Conservation (phyloP, 2,113 vertebrate genomes). For the Formicarius rufipectus region DNA sequence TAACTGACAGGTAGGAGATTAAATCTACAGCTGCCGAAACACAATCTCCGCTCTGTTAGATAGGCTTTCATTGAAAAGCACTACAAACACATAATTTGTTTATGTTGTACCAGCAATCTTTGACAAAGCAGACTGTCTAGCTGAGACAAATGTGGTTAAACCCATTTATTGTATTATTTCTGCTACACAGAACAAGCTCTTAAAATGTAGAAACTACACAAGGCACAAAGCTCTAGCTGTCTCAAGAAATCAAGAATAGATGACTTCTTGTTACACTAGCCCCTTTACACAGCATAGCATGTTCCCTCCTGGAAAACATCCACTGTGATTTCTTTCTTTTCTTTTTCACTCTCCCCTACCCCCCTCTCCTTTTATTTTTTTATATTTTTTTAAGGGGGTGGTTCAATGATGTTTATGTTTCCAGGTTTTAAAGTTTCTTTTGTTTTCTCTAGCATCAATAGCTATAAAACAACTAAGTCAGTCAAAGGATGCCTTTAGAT, state of each 20-base stretch:
- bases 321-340: constrained; percentile 82
- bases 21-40: constrained; percentile 84
- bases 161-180: constrained; percentile 86
- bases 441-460: constrained; percentile 58
- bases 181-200: constrained; percentile 84
- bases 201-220: constrained; percentile 87
- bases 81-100: constrained; percentile 85
- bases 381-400: background rate
- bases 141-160: constrained; percentile 85
- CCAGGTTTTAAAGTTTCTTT: constrained; percentile 75
- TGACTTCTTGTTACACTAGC: constrained; percentile 91
- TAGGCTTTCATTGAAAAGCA: constrained; percentile 77
- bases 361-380: fast-evolving
- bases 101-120: constrained; percentile 78
- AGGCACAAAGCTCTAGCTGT: constrained; percentile 82
- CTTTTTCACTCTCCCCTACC: background rate
- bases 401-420: constrained; percentile 73
- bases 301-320: constrained; percentile 85
- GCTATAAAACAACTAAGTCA: constrained; percentile 43
- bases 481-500: constrained; percentile 49
- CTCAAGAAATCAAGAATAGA: constrained; percentile 90
- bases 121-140: constrained; percentile 84
- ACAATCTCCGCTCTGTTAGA: constrained; percentile 82
- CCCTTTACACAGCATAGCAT: constrained; percentile 87
- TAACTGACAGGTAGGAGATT: constrained; percentile 88